Evolutionary conservation across 1,140 invertebrate species (phyloP).

Genomic region (Drosophila nasuta): DNA sequence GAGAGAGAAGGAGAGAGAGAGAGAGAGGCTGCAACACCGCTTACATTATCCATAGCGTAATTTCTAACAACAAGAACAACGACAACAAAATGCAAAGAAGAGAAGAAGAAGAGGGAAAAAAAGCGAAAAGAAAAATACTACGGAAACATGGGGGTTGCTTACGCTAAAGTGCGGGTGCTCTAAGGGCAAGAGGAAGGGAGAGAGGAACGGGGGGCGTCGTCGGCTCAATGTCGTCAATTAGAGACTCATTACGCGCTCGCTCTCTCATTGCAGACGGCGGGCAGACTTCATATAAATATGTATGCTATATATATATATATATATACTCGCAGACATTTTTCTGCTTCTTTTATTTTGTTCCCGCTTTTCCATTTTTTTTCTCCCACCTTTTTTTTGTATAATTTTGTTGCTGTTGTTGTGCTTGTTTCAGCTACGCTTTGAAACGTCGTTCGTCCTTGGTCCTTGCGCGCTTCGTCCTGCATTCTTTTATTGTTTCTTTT

Average conservation of each 20-base stretch:
- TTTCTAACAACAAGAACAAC: conserved; percentile 64
- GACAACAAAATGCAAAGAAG: conserved; percentile 33
- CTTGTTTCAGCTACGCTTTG: conserved; percentile 25
- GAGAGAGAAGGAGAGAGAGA: too few relatives aligned
- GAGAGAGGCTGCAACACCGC: conserved; percentile 13
- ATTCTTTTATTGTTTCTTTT: conserved; percentile 80
- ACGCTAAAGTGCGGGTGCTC: conserved; percentile 12
- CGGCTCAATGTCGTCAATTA: conserved; percentile 83
- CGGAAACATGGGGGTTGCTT: conserved; percentile 16
- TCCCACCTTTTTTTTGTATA: neutral
- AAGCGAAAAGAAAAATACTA: conserved; percentile 11
- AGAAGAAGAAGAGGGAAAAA: neutral
- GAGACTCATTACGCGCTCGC: conserved; percentile 79
- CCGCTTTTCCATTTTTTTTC: conserved; percentile 29
- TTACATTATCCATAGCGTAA: conserved; percentile 66
- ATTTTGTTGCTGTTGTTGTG: too few relatives aligned
- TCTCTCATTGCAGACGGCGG: conserved; percentile 77
- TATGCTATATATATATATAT: conserved; percentile 1
- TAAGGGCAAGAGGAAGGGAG: neutral
- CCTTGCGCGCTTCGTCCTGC: conserved; percentile 40
- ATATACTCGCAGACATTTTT: conserved; percentile 2
- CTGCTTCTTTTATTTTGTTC: conserved; percentile 31
- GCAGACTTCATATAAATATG: conserved; percentile 66
- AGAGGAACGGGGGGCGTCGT: conserved; percentile 8
- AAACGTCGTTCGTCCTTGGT: conserved; percentile 44